Conservation (phyloP, 2,113 vertebrate species). For the Pontoporia blainvillei region DNA sequence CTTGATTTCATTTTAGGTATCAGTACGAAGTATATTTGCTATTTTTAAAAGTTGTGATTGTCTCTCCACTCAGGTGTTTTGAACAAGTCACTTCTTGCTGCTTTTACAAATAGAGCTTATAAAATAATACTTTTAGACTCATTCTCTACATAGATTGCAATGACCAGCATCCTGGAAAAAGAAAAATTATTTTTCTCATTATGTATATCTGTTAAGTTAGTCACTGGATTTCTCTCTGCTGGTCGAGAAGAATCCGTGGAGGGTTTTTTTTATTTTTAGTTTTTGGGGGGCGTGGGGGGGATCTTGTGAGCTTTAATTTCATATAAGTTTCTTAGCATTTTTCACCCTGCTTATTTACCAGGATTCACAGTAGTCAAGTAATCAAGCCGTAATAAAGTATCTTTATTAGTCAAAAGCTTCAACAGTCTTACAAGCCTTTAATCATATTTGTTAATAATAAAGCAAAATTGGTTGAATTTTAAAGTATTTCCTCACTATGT, state of each 20-base stretch:
- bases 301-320: neutral
- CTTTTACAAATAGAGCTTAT: neutral
- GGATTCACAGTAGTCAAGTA: neutral
- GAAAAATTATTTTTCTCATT: neutral
- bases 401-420: neutral
- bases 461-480: neutral
- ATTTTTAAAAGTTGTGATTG: neutral
- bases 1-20: neutral
- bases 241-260: neutral
- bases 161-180: neutral
- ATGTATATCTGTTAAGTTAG: neutral
- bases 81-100: neutral
- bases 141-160: neutral
- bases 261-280: neutral
- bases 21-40: neutral
- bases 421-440: neutral
- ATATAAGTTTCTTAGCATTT: neutral
- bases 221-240: neutral
- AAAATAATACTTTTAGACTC: neutral
- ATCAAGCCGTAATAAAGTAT: neutral
- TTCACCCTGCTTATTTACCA: neutral
- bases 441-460: slow-evolving; percentile 26
- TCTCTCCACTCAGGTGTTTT: neutral
- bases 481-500: neutral
- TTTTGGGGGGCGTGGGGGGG: fast-evolving